phyloP scores from a whole-genome alignment of 35 echinoderm and acorn worm species.

The Heliocidaris tuberculata region DNA sequence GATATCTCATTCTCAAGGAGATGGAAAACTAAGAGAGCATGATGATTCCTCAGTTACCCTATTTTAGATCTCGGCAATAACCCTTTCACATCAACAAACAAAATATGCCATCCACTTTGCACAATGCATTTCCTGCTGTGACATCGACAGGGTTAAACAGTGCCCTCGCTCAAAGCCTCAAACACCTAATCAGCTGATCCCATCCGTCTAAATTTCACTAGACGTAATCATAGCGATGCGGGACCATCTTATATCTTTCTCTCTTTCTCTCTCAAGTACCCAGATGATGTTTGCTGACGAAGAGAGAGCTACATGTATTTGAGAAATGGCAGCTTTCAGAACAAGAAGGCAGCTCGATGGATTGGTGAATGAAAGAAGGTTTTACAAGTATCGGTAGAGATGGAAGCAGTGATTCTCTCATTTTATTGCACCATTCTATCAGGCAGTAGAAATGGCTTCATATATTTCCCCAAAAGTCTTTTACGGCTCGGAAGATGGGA shows the following conservation, averaged over 20 bases:
- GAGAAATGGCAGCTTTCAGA: background rate
- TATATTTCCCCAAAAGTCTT: background rate
- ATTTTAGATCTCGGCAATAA: no score
- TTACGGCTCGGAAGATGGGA: background rate
- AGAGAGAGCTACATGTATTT: background rate
- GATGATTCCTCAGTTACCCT: no score
- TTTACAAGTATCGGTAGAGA: background rate
- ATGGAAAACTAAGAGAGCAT: no score
- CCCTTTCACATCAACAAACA: no score
- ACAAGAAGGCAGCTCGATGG: background rate
- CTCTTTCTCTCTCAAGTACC: background rate
- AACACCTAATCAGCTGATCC: background rate
- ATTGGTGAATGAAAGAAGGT: background rate
- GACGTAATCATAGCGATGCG: background rate
- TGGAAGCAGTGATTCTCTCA: background rate
- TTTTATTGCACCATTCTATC: no score
- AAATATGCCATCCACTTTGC: background rate
- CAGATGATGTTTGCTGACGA: background rate
- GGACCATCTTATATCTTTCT: background rate
- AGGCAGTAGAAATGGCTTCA: no score
- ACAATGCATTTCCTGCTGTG: background rate
- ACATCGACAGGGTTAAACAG: conserved; percentile 5
- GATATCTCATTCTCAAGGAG: background rate
- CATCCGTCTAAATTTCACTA: background rate
- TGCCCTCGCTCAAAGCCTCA: background rate